phyloP scores from a whole-genome alignment of 1,140 invertebrate genomes.

The Diorhabda elongata region DNA sequence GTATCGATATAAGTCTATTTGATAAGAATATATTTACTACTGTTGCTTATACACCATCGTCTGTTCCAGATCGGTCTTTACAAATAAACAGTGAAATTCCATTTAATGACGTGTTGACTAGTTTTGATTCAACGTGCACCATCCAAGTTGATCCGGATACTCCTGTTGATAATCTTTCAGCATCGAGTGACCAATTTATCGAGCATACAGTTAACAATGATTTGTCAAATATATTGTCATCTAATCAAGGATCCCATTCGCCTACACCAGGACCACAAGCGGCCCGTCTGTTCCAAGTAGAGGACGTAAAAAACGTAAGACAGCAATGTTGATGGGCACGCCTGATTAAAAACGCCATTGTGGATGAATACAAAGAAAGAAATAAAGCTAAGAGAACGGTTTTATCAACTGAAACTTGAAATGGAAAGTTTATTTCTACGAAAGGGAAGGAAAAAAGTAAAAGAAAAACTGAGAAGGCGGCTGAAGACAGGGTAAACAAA shows the following conservation, averaged over 20 bases:
- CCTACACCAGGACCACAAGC: background rate
- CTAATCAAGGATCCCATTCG: background rate
- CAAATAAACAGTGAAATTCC: background rate
- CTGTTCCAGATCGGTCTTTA: background rate
- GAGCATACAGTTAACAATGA: background rate
- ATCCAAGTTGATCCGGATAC: background rate
- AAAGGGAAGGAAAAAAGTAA: background rate
- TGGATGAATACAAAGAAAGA: background rate
- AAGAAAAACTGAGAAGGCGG: background rate
- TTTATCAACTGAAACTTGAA: background rate
- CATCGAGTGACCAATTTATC: background rate
- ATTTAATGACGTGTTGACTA: background rate
- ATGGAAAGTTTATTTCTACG: background rate
- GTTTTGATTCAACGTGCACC: background rate
- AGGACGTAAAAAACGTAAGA: background rate
- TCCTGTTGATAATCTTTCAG: background rate
- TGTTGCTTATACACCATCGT: background rate
- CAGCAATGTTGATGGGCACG: too few species aligned
- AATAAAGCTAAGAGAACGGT: constrained; percentile 1
- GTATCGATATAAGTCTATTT: background rate
- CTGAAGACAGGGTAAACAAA: background rate
- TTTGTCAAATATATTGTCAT: background rate
- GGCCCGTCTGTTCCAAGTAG: background rate
- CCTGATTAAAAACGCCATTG: too few species aligned
- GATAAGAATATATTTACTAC: constrained; percentile 1